These are phyloP conservation scores for Xenotilapia leptura DNA, from an alignment of 2,113 vertebrate species.

Conservation along the genomic window DNA sequence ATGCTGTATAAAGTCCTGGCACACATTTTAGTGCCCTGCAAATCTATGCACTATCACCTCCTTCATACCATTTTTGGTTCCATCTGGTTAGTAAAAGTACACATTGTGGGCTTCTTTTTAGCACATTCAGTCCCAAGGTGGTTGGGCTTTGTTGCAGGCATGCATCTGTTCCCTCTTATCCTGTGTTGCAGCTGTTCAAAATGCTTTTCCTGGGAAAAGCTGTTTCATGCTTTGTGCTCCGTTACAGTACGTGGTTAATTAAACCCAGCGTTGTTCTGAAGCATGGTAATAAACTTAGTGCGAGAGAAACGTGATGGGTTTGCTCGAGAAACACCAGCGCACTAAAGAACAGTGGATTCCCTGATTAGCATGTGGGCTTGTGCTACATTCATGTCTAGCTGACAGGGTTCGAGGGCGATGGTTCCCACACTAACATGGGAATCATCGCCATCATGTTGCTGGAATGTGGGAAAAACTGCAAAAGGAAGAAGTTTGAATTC, in stretches of 20 bases:
- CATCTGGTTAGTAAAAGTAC: conserved; percentile 34
- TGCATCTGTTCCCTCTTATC: background rate
- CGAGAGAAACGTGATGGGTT: conserved; percentile 24
- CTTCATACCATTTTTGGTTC: conserved; percentile 17
- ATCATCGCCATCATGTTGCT: background rate
- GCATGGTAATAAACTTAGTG: conserved; percentile 51
- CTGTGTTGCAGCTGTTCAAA: conserved; percentile 29
- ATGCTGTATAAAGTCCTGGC: conserved; percentile 62
- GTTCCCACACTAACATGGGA: background rate
- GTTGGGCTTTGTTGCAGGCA: background rate
- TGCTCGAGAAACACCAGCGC: conserved; percentile 17
- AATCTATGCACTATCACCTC: conserved; percentile 72
- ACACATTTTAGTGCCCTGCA: conserved; percentile 55
- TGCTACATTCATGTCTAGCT: conserved; percentile 5
- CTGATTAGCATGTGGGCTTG: conserved; percentile 16
- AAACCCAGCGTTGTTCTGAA: conserved; percentile 31
- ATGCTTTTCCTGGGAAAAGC: conserved; percentile 29
- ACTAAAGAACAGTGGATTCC: background rate
- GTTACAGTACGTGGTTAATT: background rate
- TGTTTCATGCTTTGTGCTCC: background rate
- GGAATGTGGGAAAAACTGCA: background rate
- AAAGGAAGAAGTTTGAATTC: background rate
- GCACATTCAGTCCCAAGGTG: conserved; percentile 5
- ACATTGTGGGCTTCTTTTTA: background rate
- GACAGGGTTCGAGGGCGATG: background rate